Evolutionary conservation across 2,797 vertebrate genomes (phyloP), one percentile per base, ranked within the genome.

Genomic region (Coranthus polyacanthus): DNA sequence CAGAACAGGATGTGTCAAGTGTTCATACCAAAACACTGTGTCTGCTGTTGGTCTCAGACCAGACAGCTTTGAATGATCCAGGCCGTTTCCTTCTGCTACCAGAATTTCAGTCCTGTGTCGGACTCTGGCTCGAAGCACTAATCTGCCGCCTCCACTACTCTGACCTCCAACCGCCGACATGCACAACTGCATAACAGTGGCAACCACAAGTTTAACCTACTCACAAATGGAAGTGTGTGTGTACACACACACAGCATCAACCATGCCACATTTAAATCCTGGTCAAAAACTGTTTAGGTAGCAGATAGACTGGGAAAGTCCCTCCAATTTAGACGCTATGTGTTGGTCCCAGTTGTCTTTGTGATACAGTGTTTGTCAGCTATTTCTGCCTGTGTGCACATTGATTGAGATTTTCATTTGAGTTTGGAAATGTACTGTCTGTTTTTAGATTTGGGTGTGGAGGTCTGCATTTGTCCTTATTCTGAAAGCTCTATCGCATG

Each of bases 301-400:
- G 82, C 84, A 84, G 78, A 85, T 74, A n/a, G 26, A 63, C 49
- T 46, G 79, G 92, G 90, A 93, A 93, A 94, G 87, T 92, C 90
- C 91, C 89, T 78, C 67, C 47, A 60, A 17, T 72, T 79, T 64
- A 65, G 72, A 75, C 80, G 24, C 39, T 58, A 63, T 51, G 32
- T 75, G 41, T 75, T 66, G 62, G 62, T 72, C 68, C 78, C 71
- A 61, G 72, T 68, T 69, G 70, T 55, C 73, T 76, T 56, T 68
- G 84, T 73, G 49, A 75, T 68, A 66, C 46, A 52, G 26, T 74
- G 79, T 76, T 78, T 75, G 71, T 73, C 72, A 24, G 72, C 55
- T 64, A 38, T 79, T 82, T 63, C 52, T 64, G 76, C 50, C 43
- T 69, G 49, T 1, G 55, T 13, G 34, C 41, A 72, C 77, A 75